A percentile compares a stretch with the other conserved stretches of the same genome.
These are phyloP conservation scores for Phylloscopus trochilus DNA, from an alignment of 2,113 vertebrate species.

Conservation along the genomic window DNA sequence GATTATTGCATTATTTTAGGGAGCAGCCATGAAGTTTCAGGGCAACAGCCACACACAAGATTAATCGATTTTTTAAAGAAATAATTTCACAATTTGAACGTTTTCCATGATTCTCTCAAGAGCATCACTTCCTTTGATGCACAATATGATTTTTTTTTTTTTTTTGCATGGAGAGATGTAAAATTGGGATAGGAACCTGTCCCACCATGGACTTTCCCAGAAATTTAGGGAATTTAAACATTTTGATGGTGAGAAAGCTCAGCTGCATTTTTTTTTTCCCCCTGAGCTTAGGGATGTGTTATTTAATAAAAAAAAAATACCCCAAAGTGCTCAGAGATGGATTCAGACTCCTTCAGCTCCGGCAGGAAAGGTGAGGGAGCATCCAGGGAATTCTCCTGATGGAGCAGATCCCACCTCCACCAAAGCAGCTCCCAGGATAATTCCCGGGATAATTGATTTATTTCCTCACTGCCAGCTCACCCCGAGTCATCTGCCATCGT, in stretches of 20 bases:
- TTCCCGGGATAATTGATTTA: neutral
- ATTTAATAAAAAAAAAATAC: neutral
- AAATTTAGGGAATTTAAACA: neutral
- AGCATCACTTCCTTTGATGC: fast-evolving
- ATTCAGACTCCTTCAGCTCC: neutral
- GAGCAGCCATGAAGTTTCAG: neutral
- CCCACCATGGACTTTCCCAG: neutral
- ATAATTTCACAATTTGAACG: neutral
- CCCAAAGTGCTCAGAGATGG: neutral
- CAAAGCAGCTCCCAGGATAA: neutral
- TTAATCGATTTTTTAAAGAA: neutral
- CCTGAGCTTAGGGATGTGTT: neutral
- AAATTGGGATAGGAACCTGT: neutral
- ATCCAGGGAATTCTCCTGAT: fast-evolving
- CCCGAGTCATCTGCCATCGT: neutral
- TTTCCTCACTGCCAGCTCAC: neutral
- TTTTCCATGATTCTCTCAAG: neutral
- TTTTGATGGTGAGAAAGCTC: neutral
- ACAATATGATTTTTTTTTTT: neutral
- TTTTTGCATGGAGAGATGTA: neutral
- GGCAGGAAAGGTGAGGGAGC: neutral
- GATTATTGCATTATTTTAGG: neutral
- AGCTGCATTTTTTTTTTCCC: too few relatives aligned
- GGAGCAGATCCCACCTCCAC: neutral
- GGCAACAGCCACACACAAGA: neutral